Evolutionary conservation across 2,797 vertebrate species (phyloP).

Genomic region (Tapera naevia): DNA sequence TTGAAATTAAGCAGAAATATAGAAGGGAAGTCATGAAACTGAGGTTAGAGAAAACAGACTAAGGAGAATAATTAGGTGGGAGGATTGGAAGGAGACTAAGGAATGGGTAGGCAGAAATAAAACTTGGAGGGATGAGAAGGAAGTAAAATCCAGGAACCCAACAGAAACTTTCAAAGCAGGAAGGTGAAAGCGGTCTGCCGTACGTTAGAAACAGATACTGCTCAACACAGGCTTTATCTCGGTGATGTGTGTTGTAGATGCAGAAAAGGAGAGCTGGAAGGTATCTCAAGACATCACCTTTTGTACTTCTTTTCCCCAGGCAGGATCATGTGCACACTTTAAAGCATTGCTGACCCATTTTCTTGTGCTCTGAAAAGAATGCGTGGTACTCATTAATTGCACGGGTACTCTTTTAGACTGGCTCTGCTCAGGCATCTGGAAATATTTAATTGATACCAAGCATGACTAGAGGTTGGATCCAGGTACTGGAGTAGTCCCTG

Average conservation of each 20-base stretch:
- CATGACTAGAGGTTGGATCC: neutral
- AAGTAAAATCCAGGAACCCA: neutral
- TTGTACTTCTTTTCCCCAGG: neutral
- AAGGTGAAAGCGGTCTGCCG: neutral
- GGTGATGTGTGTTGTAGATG: neutral
- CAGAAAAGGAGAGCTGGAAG: neutral
- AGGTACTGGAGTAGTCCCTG: neutral
- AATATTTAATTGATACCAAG: constrained; percentile 51
- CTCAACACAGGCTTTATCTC: neutral
- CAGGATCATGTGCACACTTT: neutral
- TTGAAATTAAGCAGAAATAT: neutral
- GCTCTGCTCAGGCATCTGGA: constrained; percentile 37
- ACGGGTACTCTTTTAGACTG: neutral
- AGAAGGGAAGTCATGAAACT: neutral
- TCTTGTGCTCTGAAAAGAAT: neutral
- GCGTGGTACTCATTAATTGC: neutral
- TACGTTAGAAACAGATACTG: neutral
- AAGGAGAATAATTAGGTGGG: neutral
- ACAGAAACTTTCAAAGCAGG: neutral
- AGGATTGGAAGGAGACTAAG: neutral
- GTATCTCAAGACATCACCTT: neutral
- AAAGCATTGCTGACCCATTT: constrained; percentile 45
- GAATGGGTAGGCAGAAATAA: neutral
- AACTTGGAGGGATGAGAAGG: neutral
- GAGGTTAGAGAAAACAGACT: neutral